Base-by-base conservation (phyloP, 2,797 vertebrate species). In the Enteromius paludinosus region DNA sequence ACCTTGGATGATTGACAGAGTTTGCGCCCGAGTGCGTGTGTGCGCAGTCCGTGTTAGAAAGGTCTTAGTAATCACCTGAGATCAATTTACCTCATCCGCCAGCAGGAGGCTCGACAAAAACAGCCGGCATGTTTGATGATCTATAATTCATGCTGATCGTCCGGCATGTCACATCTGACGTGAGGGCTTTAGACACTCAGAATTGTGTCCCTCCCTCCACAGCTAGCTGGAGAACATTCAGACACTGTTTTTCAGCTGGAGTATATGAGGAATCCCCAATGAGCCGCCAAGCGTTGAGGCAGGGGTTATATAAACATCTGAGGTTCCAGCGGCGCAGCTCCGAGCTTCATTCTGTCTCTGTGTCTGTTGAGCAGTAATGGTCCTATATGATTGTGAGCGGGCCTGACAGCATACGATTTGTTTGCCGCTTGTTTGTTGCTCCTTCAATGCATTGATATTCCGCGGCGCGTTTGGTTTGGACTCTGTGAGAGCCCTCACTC, bases 1-100 rank as follows among this genome's bases (percentile, higher is more conserved):
- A 92, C 90, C 87, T 85, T 83, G 85, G 90, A 91, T 95, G 94
- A 95, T 88, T 94, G 94, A 91, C 94, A 93, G 92, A 83, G 17
- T 86, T 90, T 85, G 68, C 76, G 56, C 84, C 79, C 84, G 69
- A 64, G 66, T 69, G 85, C 81, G 65, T 77, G 43, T 62, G 25
- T 72, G 30, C 59, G 0, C n/a, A n/a, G 30, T 82, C 41, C 5
- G 18, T 84, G 45, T 86, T 87, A 28, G 41, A 65, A 74, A 84
- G 75, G 78, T 87, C 83, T 86, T 87, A 54, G 87, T 83, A 91
- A 91, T 92, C 90, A 91, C 85, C 88, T 85, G 87, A 91, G 91
- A 93, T 92, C 91, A 89, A 91, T 90, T 89, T 87, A 85, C 75
- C 85, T 83, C 73, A 59, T 64, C 49, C 59, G 38, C 77, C 79